phyloP scores from a whole-genome alignment of 2,888 invertebrate genomes.

The Asteroscopus sphinx region DNA sequence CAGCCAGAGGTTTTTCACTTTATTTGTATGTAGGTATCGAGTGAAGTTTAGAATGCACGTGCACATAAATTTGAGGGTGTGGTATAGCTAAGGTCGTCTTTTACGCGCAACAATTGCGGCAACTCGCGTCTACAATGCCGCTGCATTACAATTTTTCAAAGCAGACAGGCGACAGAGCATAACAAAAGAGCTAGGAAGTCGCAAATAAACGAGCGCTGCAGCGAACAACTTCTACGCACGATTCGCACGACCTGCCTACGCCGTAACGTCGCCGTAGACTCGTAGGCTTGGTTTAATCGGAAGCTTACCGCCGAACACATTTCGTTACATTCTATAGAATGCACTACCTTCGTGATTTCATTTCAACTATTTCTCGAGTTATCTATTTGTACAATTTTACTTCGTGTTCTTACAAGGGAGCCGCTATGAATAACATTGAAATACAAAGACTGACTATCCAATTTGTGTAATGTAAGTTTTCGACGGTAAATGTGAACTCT shows the following conservation, averaged over 20 bases:
- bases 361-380: conserved; percentile 32
- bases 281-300: too few species aligned
- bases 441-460: conserved; percentile 78
- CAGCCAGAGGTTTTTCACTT: conserved; percentile 6
- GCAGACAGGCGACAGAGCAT: conserved; percentile 85
- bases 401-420: conserved; percentile 54
- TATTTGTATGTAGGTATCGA: conserved; percentile 39
- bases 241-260: conserved; percentile 54
- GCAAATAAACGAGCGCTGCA: conserved; percentile 87
- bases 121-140: conserved; percentile 82
- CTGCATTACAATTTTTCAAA: conserved; percentile 88
- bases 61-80: conserved; percentile 67
- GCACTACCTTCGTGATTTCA: conserved; percentile 15
- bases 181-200: conserved; percentile 88
- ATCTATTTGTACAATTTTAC: conserved; percentile 43
- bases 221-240: conserved; percentile 78
- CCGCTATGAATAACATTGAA: conserved; percentile 66
- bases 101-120: conserved; percentile 80
- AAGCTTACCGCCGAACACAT: conserved; percentile 34
- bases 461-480: conserved; percentile 87
- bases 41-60: conserved; percentile 39
- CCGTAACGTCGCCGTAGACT: conserved; percentile 56
- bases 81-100: conserved; percentile 60
- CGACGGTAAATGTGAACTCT: conserved; percentile 74
- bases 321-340: conserved; percentile 14